Evolutionary conservation across 1,140 invertebrate species (phyloP).

Genomic region (Drosophila takahashii): DNA sequence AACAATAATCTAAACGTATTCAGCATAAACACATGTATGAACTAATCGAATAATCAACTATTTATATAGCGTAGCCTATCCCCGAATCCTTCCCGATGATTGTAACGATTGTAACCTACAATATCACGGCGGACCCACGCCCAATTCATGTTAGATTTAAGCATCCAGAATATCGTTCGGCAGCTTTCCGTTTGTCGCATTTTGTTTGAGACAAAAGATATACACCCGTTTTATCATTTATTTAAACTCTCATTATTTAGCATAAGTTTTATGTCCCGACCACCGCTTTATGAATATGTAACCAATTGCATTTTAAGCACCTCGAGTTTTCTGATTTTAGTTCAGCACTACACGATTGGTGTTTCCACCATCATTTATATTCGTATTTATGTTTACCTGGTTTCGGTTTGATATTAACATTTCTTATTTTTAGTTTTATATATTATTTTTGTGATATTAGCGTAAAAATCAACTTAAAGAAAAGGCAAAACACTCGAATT

Average conservation of each 20-base stretch:
- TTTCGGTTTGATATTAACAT: slow-evolving; percentile 71
- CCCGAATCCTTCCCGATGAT: slow-evolving; percentile 23
- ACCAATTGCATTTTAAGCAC: slow-evolving; percentile 42
- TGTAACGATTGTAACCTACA: slow-evolving; percentile 52
- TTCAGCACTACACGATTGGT: slow-evolving; percentile 42
- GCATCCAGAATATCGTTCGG: slow-evolving; percentile 40
- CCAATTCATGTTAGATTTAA: slow-evolving; percentile 63
- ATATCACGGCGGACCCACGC: slow-evolving; percentile 39
- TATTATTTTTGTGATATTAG: slow-evolving; percentile 84
- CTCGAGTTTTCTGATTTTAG: slow-evolving; percentile 24
- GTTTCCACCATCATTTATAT: slow-evolving; percentile 44
- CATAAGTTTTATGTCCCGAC: slow-evolving; percentile 42
- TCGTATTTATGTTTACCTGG: slow-evolving; percentile 46
- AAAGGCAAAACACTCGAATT: slow-evolving; percentile 74
- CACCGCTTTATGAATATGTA: slow-evolving; percentile 51
- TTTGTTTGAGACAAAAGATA: slow-evolving; percentile 50
- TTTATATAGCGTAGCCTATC: slow-evolving; percentile 74
- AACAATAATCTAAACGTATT: slow-evolving; percentile 69
- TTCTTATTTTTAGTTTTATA: slow-evolving; percentile 71
- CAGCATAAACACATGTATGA: slow-evolving; percentile 56
- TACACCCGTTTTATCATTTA: neutral
- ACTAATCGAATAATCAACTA: slow-evolving; percentile 74
- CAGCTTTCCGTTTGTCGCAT: slow-evolving; percentile 43
- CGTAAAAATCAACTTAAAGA: slow-evolving; percentile 70
- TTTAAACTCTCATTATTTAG: slow-evolving; percentile 28